These are phyloP conservation scores for Caloenas nicobarica DNA, from an alignment of 2,113 vertebrate species.

Conservation along the genomic window DNA sequence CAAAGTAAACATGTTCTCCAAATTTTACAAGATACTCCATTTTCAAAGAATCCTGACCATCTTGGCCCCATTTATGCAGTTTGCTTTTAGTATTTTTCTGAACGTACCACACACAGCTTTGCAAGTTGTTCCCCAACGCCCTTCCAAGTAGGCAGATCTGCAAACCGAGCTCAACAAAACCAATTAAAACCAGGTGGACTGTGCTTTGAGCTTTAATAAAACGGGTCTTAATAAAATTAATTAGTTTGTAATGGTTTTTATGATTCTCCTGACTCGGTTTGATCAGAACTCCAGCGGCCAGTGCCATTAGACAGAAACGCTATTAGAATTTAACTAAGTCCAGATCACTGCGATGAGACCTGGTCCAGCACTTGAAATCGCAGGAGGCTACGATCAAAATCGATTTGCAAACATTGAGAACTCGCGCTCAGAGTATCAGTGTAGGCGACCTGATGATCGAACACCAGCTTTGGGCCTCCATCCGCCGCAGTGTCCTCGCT, in stretches of 20 bases:
- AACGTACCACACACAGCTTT: not conserved
- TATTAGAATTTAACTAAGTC: not conserved
- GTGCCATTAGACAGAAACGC: not conserved
- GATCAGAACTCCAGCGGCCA: not conserved
- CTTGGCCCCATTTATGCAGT: not conserved
- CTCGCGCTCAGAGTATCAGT: not conserved
- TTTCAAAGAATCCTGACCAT: not conserved
- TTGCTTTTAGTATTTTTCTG: not conserved
- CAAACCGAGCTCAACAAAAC: not conserved
- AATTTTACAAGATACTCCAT: not conserved
- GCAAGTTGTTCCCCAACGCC: not conserved
- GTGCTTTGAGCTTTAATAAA: conserved; percentile 5
- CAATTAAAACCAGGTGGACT: not conserved
- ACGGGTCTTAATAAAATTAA: not conserved
- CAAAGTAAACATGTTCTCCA: not conserved
- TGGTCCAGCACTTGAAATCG: rapidly evolving
- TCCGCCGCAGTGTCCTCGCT: conserved; percentile 96
- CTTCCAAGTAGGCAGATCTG: not conserved
- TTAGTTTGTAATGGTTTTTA: not conserved
- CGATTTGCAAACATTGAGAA: not conserved
- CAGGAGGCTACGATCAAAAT: rapidly evolving
- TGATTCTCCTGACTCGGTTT: not conserved
- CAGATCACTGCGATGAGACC: not conserved
- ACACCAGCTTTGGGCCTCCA: conserved; percentile 95
- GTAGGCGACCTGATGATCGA: conserved; percentile 93